Evolutionary conservation across 2,797 vertebrate genomes (phyloP), one percentile per base, ranked within the genome.

Genomic region (Avahi laniger): DNA sequence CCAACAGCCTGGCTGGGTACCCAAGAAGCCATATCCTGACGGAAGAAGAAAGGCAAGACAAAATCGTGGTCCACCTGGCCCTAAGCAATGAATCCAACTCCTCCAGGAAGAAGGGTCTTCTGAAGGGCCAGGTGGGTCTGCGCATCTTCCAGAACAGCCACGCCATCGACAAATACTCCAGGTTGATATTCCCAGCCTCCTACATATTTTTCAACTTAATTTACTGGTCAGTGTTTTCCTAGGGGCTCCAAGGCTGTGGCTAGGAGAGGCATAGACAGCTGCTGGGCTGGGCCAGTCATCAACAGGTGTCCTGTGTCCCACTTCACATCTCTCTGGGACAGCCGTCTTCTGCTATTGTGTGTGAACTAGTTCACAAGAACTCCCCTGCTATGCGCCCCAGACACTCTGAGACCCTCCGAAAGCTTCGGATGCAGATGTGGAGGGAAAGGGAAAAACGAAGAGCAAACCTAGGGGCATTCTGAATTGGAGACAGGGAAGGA

Each of bases 121-220:
- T 98, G 61, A 99, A 98, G 98, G 98, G 99, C 76, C 99, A 99
- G 4, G 97, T 99, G 50, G 98, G 99, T 78, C 98, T 99, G 94
- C 98, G 98, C 80, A 99, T 99, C 97, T 99, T 99, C 97, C 99
- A 99, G 97, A 99, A 99, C 98, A 99, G 99, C 59, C 99, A 99
- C 0, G 98, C 99, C 88, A 99, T 99, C 6, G 99, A 99, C 98
- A 99, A 99, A 81, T 99, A 99, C 97, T 99, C 99, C 80, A 99
- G 99, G 97, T 96, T 99, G 98, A 99, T 99, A 98, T 99, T 99
- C 96, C 99, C 99, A 65, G 99, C 99, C 67, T 98, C 99, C 43
- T 99, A 99, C 97, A 99, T 99, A 98, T 98, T 99, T 98, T 99
- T 99, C 97, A 99, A 99, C 98, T 98, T 99, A 94, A 99, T 99